Percentiles rank a stretch among this genome's conserved stretches.
These are phyloP conservation scores for Reinhardtius hippoglossoides DNA, from an alignment of 2,113 vertebrate species.

Conservation along the genomic window DNA sequence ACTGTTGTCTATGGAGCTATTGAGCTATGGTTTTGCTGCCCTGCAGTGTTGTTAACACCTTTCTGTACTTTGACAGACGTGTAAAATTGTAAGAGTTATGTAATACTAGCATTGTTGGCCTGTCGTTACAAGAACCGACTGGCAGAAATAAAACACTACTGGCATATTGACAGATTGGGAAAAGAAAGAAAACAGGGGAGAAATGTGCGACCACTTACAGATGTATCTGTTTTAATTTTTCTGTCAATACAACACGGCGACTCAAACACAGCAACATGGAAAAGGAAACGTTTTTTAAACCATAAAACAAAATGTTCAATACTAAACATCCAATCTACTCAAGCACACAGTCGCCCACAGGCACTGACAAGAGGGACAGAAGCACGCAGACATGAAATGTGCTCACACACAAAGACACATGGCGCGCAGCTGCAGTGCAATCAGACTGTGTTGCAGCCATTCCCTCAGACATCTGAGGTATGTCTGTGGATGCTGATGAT, in stretches of 20 bases:
- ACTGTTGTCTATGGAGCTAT: background rate
- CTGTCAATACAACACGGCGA: constrained; percentile 2
- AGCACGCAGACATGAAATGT: constrained; percentile 24
- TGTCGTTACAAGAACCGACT: constrained; percentile 5
- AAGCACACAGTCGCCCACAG: constrained; percentile 49
- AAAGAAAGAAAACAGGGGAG: background rate
- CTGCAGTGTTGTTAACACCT: background rate
- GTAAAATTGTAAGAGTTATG: background rate
- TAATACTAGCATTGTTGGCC: background rate
- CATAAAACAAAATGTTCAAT: constrained; percentile 36
- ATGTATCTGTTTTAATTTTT: constrained; percentile 51
- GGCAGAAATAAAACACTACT: constrained; percentile 20
- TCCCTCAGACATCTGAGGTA: constrained; percentile 43
- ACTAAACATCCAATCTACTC: constrained; percentile 38
- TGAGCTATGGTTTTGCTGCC: background rate
- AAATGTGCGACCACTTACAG: constrained; percentile 10
- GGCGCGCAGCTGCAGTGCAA: constrained; percentile 59
- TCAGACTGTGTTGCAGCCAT: constrained; percentile 42
- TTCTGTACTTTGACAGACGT: constrained; percentile 2
- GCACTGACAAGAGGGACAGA: background rate
- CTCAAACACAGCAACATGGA: background rate
- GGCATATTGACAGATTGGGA: constrained; percentile 22
- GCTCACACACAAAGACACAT: constrained; percentile 58
- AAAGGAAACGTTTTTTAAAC: constrained; percentile 40
- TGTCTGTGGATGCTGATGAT: constrained; percentile 52